Conservation (phyloP, 2,113 vertebrate genomes). For the Phylloscopus trochilus region DNA sequence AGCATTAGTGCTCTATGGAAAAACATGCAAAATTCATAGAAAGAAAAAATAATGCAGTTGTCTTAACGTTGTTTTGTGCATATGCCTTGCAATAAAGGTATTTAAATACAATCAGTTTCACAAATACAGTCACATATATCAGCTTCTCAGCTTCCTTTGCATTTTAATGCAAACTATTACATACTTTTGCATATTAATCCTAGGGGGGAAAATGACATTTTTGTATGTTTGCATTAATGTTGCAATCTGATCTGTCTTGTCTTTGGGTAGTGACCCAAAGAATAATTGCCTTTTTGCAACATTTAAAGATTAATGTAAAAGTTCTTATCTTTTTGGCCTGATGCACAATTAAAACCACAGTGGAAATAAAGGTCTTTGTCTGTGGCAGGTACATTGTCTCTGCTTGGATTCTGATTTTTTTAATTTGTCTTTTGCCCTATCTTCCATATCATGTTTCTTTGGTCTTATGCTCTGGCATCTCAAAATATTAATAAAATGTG, state of each 20-base stretch:
- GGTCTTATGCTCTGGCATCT: background rate
- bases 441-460: background rate
- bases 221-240: background rate
- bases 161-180: background rate
- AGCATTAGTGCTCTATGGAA: background rate
- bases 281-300: background rate
- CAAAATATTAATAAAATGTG: background rate
- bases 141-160: background rate
- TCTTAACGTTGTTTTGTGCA: background rate
- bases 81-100: background rate
- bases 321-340: background rate
- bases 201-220: background rate
- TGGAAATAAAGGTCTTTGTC: background rate
- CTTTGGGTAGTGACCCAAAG: background rate
- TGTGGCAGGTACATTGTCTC: background rate
- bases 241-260: background rate
- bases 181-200: background rate
- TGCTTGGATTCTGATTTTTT: background rate
- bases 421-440: background rate
- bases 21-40: conserved; percentile 40
- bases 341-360: background rate
- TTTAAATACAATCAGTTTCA: background rate
- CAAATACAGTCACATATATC: background rate
- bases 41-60: background rate
- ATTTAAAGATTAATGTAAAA: background rate